These are phyloP conservation scores for Temnothorax ravouxi DNA, from an alignment of 2,888 invertebrate genomes.

Conservation along the genomic window DNA sequence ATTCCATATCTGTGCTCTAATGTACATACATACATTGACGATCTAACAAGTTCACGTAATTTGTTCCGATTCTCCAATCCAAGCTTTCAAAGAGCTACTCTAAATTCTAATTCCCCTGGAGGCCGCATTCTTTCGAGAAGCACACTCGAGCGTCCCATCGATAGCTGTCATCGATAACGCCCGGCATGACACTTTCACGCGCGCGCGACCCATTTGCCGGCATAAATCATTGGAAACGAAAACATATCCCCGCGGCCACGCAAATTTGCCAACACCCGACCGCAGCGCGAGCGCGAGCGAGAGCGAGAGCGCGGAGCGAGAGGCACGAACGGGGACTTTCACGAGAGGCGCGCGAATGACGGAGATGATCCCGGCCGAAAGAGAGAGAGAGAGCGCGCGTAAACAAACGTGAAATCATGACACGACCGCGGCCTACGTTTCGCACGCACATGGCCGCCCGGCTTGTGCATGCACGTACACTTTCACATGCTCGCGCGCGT, in stretches of 20 bases:
- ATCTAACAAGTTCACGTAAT: neutral
- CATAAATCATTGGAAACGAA: slow-evolving; percentile 86
- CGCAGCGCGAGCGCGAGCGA: slow-evolving; percentile 76
- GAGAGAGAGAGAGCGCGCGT: slow-evolving; percentile 77
- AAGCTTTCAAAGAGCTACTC: slow-evolving; percentile 15
- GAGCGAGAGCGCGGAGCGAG: slow-evolving; percentile 30
- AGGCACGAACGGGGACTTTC: slow-evolving; percentile 56
- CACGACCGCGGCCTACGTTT: slow-evolving; percentile 76
- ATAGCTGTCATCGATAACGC: slow-evolving; percentile 80
- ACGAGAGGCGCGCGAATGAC: slow-evolving; percentile 53
- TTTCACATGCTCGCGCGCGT: slow-evolving; percentile 31
- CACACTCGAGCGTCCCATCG: slow-evolving; percentile 75
- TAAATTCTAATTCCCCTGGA: slow-evolving; percentile 44
- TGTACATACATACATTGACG: neutral
- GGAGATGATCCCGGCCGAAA: slow-evolving; percentile 59
- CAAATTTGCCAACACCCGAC: slow-evolving; percentile 86
- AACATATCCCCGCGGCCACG: slow-evolving; percentile 86
- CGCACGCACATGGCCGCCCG: slow-evolving; percentile 71
- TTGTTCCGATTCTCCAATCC: neutral
- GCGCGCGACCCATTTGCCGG: slow-evolving; percentile 82
- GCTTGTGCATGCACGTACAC: slow-evolving; percentile 28
- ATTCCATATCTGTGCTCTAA: neutral
- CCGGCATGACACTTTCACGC: slow-evolving; percentile 78
- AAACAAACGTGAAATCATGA: slow-evolving; percentile 86
- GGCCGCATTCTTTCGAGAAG: slow-evolving; percentile 74